Evolutionary conservation across 1,140 invertebrate genomes (phyloP), one percentile per base, ranked within the genome.

Genomic region (Aphelenchoides fujianensis): DNA sequence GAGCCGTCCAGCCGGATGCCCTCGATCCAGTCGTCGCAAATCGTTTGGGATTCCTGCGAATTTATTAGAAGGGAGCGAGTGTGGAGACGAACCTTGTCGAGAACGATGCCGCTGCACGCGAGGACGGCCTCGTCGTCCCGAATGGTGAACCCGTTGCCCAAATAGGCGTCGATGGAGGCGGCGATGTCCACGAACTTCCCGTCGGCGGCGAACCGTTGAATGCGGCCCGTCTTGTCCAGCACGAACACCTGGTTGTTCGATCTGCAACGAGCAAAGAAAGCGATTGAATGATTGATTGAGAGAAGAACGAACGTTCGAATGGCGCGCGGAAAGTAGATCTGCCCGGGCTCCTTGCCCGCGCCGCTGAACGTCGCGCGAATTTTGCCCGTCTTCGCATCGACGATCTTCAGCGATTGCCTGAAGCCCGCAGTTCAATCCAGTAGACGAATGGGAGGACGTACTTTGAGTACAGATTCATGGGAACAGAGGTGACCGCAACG

Each of bases 1-100:
- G 78, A 79, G 36, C 83, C 83, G 64, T 83, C 75, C 30, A 83
- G 68, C 27, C 74, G 72, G 9, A 83, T 76, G 3, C 36, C 28
- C 48, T 83, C 81, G 3, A 83, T 55, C 81, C 81, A 83, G 72
- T 83, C 81, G 67, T 83, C 81, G 66, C 83, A 85, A 28, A 83
- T 73, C 23, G 83, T 77, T 52, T 69, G 48, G 2, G 64, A 37
- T 27, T 82, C 34, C 79, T 80, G 36, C 82, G 27, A 31, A 23
- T 2, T 35, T 3, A 78, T 16, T 37, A 27, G 12, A 37, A 32
- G 23, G 9, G 61, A 12, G 27, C 27, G 19, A 23, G 19, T 30
- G 16, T 19, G 32, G 0, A 70, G 12, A 30, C 37, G 41, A 9
- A 79, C 77, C 66, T 71, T 61, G 63, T 77, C 78, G 9, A 66